phyloP scores from a whole-genome alignment of 2,113 vertebrate genomes.

The Gallinago paraguaiae region DNA sequence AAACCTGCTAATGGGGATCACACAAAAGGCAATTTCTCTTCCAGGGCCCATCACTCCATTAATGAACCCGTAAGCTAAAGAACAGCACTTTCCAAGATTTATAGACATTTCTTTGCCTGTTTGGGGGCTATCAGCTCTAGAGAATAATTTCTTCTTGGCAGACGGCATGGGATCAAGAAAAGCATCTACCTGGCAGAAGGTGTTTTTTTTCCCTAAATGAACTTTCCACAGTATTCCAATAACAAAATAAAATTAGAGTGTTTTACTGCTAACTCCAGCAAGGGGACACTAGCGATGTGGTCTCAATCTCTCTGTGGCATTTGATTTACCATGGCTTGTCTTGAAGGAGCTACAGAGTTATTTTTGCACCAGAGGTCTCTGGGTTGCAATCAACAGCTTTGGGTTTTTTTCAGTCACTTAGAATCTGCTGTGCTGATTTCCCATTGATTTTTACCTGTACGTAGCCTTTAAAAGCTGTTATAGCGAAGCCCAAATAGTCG shows the following conservation, averaged over 20 bases:
- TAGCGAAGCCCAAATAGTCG: conserved; percentile 31
- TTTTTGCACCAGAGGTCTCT: conserved; percentile 53
- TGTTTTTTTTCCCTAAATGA: not conserved
- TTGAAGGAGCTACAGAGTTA: not conserved
- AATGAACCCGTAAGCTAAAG: conserved; percentile 42
- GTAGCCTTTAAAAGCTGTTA: conserved; percentile 60
- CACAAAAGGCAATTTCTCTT: conserved; percentile 56
- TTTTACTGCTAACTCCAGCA: not conserved
- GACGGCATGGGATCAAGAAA: not conserved
- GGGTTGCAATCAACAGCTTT: conserved; percentile 44
- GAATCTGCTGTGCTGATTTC: conserved; percentile 30
- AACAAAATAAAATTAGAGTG: not conserved
- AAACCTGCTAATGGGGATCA: conserved; percentile 55
- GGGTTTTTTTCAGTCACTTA: conserved; percentile 28
- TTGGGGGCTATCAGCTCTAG: not conserved
- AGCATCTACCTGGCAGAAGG: not conserved
- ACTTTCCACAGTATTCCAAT: not conserved
- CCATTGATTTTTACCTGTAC: conserved; percentile 62
- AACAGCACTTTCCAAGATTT: conserved; percentile 59
- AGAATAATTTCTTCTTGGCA: not conserved
- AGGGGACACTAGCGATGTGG: not conserved
- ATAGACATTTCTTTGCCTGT: conserved; percentile 6
- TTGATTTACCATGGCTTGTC: not conserved
- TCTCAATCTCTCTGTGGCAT: not conserved
- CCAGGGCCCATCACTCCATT: conserved; percentile 58